Base-by-base conservation (phyloP, 2,113 vertebrate species). In the Solenodon paradoxus region DNA sequence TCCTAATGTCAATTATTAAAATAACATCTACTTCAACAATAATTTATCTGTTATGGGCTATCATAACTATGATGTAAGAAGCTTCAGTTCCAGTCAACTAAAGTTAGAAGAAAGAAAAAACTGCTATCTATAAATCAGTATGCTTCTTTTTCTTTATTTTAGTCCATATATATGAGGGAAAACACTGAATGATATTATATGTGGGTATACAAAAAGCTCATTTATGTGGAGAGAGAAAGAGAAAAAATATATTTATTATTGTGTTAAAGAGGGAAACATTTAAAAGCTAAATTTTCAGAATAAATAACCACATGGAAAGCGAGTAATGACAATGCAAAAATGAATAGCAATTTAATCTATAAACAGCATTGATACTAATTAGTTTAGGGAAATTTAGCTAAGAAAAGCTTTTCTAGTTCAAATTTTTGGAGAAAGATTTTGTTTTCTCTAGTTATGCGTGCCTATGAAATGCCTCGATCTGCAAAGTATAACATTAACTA, bases 1-100 rank as follows among this genome's bases (percentile, higher is more conserved):
- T 85, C 63, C 91, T 96, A 98, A 96, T 96, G 12, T 88, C 57
- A 83, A 97, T 75, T 79, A 97, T 90, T 96, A 95, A 96, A 96
- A 82, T 92, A 97, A 57, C 40, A 64, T 92, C 96, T 97, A 94
- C 69, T 96, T 97, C 83, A 82, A 19, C 51, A 89, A 86, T 80
- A 68, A 95, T 91, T 96, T 95, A 69, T 95, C 4, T 64, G 57
- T 63, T 89, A 53, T 85, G 80, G 11, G 96, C 40, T 96, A 93
- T 49, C 20, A 95, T 64, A 97, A 78, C 28, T 82, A 15, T 10
- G 75, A 91, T 6, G 72, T 53, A 69, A 3, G 42, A 51, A 96
- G 53, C 78, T n/a, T 38, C 95, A 19, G 9, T 22, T 53, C 20
- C 87, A 59, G 53, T 85, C n/a, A 85, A 93, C 82, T 71, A 91